Percentiles rank a stretch among this genome's conserved stretches.
Evolutionary conservation across 2,888 invertebrate genomes (phyloP).

Genomic region (Theodoxus fluviatilis): DNA sequence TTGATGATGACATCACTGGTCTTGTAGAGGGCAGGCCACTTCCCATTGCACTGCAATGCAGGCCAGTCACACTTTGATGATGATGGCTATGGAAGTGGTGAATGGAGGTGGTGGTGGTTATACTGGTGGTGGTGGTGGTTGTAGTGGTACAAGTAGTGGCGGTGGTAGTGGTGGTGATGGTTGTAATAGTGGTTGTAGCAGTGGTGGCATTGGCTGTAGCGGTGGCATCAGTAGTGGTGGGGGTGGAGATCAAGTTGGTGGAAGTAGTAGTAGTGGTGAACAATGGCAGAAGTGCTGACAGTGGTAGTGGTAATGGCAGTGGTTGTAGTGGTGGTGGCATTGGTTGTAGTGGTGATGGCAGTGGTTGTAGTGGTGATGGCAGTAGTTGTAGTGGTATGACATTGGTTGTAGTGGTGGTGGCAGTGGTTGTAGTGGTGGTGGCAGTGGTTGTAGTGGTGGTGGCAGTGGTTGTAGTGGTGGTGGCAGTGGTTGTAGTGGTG

Average conservation of each 20-base stretch:
- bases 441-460: too few relatives aligned
- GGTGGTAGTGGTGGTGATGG: too few relatives aligned
- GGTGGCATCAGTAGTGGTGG: too few relatives aligned
- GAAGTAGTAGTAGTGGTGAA: too few relatives aligned
- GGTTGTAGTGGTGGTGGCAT: neutral
- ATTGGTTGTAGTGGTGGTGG: slow-evolving; percentile 5
- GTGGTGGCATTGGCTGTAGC: too few relatives aligned
- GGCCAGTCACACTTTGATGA: neutral
- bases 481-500: too few relatives aligned
- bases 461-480: too few relatives aligned
- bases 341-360: neutral
- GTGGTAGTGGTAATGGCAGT: neutral
- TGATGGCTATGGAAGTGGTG: neutral
- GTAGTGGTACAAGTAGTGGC: neutral
- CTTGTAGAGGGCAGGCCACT: slow-evolving; percentile 59
- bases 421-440: neutral
- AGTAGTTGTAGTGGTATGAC: neutral
- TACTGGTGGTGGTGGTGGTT: neutral
- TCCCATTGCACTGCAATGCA: slow-evolving; percentile 40
- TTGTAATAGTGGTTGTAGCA: too few relatives aligned
- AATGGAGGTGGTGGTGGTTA: neutral
- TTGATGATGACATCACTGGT: slow-evolving; percentile 50
- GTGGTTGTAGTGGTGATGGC: slow-evolving; percentile 1
- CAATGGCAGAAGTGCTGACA: neutral
- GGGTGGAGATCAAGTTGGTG: too few relatives aligned